phyloP scores from a whole-genome alignment of 2,113 vertebrate genomes.

The Cryptomyrus ogoouensis region DNA sequence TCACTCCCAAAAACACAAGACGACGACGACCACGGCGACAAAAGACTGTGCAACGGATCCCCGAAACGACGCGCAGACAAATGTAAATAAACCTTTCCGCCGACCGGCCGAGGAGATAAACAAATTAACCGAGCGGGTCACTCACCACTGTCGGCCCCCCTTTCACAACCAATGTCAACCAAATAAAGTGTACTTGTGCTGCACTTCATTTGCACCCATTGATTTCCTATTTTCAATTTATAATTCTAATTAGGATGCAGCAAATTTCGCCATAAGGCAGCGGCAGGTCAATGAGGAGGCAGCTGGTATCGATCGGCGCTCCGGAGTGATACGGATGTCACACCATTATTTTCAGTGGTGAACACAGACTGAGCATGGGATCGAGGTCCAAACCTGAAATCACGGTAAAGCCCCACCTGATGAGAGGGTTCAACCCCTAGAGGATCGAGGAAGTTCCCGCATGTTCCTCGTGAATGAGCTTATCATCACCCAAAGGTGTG shows the following conservation, averaged over 20 bases:
- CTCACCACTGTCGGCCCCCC: conserved; percentile 44
- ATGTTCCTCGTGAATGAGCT: background rate
- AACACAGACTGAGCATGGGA: conserved; percentile 52
- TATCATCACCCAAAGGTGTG: background rate
- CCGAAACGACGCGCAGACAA: conserved; percentile 35
- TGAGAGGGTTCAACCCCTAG: background rate
- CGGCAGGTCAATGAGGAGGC: conserved; percentile 70
- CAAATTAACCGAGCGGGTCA: conserved; percentile 35
- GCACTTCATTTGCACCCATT: conserved; percentile 85
- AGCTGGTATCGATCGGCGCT: conserved; percentile 62
- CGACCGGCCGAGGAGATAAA: conserved; percentile 31
- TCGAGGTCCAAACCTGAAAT: conserved; percentile 41
- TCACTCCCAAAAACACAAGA: conserved; percentile 49
- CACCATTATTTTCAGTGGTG: conserved; percentile 69
- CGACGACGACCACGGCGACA: background rate
- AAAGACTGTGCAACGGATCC: conserved; percentile 38
- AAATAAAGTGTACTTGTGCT: conserved; percentile 68
- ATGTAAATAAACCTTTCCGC: conserved; percentile 30
- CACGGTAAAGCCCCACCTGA: background rate
- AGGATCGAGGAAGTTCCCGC: background rate
- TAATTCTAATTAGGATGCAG: conserved; percentile 99
- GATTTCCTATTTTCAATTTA: conserved; percentile 99
- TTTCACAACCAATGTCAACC: conserved; percentile 70
- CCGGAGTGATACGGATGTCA: conserved; percentile 64
- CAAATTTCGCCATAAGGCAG: conserved; percentile 73